Base-by-base conservation (phyloP, 2,888 invertebrate genomes). In the Synergus japonicus region DNA sequence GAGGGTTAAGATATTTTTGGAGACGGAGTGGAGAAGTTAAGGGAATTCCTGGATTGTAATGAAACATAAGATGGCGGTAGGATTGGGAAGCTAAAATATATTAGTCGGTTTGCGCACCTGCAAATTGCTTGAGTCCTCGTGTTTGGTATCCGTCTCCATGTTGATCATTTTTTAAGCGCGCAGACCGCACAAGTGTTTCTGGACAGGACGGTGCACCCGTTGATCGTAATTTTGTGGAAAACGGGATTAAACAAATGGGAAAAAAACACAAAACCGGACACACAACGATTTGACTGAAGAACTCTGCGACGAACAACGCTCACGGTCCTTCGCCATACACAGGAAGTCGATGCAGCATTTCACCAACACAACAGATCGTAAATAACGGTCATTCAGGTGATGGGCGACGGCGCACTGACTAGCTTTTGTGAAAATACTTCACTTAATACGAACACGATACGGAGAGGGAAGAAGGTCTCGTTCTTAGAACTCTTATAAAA, bases 101-200 rank as follows among this genome's bases (percentile, higher is more conserved):
- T 67, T 78, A 66, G 58, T 79, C 77, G 80, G 89, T 92, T 95
- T 95, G 94, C 95, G 95, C 90, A 94, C 93, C 93, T 94, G 95
- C 90, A 94, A 94, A 78, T 84, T 88, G 93, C 94, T 94, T 87
- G 95, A 94, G 92, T 97, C 97, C 94, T 97, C 97, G 94, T 96
- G 96, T 93, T 96, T 95, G 95, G 96, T 96, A 94, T 97, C 97
- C 93, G 96, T 97, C 95, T 97, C 97, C 97, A 97, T 97, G 95
- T 96, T 96, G 94, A 95, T 94, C 95, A 96, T 95, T 93, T 85
- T 88, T 79, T 76, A 76, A 73, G 58, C 54, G 54, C 76, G 67
- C 13, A 63, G 78, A 78, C 81, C 79, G 76, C 81, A 77, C 79
- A 29, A 64, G 44, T 77, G 15, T 77, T 18, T 77, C 15, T 81